phyloP scores from a whole-genome alignment of 2,888 invertebrate genomes.

The Candidula unifasciata region DNA sequence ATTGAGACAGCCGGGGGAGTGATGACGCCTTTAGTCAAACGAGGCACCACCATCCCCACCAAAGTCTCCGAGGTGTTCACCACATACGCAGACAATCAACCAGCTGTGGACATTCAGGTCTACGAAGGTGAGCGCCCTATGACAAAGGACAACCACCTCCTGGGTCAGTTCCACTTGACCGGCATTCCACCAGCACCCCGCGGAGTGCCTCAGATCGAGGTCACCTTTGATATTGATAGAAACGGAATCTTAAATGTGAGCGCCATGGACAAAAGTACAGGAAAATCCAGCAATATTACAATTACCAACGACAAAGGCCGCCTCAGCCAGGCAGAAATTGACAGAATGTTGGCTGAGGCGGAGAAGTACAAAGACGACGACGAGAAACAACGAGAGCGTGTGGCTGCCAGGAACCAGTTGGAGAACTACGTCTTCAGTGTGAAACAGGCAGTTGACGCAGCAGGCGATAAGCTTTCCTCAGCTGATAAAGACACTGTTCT shows the following conservation, averaged over 20 bases:
- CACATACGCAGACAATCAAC: conserved; percentile 19
- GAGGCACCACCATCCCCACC: conserved; percentile 73
- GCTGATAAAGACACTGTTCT: conserved; percentile 84
- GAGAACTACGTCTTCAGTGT: conserved; percentile 70
- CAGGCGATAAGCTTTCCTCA: conserved; percentile 71
- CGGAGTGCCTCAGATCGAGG: conserved; percentile 21
- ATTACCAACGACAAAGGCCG: conserved; percentile 19
- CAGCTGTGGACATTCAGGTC: conserved; percentile 29
- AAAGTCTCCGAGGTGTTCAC: conserved; percentile 18
- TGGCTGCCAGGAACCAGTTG: conserved; percentile 69
- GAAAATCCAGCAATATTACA: not conserved
- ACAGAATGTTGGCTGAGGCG: conserved; percentile 24
- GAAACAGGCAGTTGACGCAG: conserved; percentile 74
- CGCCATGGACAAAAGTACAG: conserved; percentile 19
- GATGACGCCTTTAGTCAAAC: conserved; percentile 66
- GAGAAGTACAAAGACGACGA: conserved; percentile 72
- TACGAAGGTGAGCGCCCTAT: conserved; percentile 74
- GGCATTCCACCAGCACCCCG: conserved; percentile 25
- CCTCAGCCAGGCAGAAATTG: conserved; percentile 28
- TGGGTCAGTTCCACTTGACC: conserved; percentile 63
- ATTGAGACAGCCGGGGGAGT: conserved; percentile 65
- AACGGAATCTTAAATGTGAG: conserved; percentile 14
- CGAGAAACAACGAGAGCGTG: conserved; percentile 69
- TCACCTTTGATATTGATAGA: conserved; percentile 17
- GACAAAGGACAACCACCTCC: conserved; percentile 92